These are phyloP conservation scores for Ctenosaura bakeri DNA, from an alignment of 2,797 vertebrate species.

Conservation along the genomic window DNA sequence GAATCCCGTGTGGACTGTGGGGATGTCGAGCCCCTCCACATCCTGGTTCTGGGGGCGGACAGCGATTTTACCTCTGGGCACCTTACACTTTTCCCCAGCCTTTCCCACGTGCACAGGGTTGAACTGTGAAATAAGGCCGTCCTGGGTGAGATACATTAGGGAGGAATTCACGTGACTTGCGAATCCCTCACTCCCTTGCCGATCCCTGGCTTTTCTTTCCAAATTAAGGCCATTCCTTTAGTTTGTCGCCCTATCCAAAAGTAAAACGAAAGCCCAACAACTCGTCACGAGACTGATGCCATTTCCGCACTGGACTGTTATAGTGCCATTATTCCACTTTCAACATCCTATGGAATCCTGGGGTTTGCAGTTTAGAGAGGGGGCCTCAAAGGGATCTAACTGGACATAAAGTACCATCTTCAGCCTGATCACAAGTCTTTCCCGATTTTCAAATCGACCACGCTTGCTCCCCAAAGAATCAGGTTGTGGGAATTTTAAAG, in stretches of 20 bases:
- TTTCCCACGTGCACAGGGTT: neutral
- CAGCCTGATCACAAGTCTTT: neutral
- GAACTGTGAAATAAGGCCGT: neutral
- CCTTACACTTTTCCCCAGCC: neutral
- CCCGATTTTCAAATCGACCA: too few species aligned
- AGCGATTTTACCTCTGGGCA: neutral
- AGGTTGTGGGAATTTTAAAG: too few species aligned
- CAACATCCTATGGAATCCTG: neutral
- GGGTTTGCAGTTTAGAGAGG: neutral
- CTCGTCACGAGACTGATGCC: too few species aligned
- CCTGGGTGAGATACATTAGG: neutral
- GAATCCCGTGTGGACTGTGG: neutral
- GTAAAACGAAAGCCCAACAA: too few species aligned
- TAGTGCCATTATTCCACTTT: too few species aligned
- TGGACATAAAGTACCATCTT: neutral
- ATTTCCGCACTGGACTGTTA: too few species aligned
- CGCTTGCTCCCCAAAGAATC: too few species aligned
- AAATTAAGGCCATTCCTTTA: neutral
- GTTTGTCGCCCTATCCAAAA: neutral
- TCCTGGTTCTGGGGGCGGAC: neutral
- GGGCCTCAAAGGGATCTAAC: too few species aligned
- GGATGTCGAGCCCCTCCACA: too few species aligned
- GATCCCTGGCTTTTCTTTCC: too few species aligned
- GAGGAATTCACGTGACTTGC: neutral
- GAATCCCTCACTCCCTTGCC: too few species aligned